Base-by-base conservation (phyloP, 2,888 invertebrate genomes). In the Cremastinae sp. region DNA sequence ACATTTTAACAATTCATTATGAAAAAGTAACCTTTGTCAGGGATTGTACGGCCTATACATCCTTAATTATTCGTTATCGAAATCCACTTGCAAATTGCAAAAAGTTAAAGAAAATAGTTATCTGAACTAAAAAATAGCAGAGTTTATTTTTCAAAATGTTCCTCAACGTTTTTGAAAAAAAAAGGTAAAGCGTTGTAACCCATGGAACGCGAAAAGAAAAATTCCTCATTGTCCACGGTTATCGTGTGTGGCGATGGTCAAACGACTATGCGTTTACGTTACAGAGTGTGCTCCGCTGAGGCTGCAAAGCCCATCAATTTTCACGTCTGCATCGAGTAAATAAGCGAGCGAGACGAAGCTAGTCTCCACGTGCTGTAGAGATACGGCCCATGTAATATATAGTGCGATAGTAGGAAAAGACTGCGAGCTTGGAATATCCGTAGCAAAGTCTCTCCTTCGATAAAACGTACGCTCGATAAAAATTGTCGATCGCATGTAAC, bases 281-380 rank as follows among this genome's bases (percentile, higher is more conserved):
- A 39, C 61, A 70, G 55, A 70, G 55, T 55, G 55, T 62, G 45
- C 55, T 43, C 70, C 55, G 70, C 43, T 61, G 18, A 39, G 41
- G 12, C 43, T 58, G 69, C 59, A 59, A 71, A 51, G 62, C 62
- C 5, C 55, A 71, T 71, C 55, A 71, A 62, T 71, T 64, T 71
- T 56, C 56, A 47, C 10, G 64, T 56, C 64, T 64, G 62, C 62
- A 47, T 64, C 64, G 39, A 56, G 55, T 56, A 64, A 71, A 71
- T 64, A 70, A 59, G 41, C 61, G 43, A 61, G 51, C 16, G 59
- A 49, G 49, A 20, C 9, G 37, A 28, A 55, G 41, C 28, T 28
- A 56, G 47, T 49, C 47, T 55, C 10, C 47, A 9, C 37, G 45
- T 18, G 43, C 5, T 28, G 3, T 51, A 35, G 58, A 14, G 14